These are phyloP conservation scores for Monodelphis domestica DNA, from an alignment of 2,797 vertebrate species.

Conservation along the genomic window DNA sequence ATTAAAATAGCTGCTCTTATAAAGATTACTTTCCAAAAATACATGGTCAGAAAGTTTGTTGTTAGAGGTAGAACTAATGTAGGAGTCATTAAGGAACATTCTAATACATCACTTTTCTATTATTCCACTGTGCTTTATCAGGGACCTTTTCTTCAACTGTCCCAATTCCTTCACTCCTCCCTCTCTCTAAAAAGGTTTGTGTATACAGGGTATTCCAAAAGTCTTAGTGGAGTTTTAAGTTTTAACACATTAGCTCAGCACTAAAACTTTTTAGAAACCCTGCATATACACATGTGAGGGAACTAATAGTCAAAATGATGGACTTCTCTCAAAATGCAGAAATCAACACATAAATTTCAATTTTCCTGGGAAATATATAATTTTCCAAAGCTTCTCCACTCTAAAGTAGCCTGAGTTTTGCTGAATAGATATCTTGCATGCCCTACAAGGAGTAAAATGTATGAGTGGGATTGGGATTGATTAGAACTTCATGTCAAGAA, in stretches of 20 bases:
- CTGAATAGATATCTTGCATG: too few species aligned
- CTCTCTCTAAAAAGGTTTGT: not conserved
- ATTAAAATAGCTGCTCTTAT: not conserved
- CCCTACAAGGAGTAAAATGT: too few species aligned
- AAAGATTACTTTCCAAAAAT: slow-evolving; percentile 2
- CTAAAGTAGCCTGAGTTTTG: too few species aligned
- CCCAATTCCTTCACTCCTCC: not conserved
- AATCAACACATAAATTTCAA: too few species aligned
- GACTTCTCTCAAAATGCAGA: too few species aligned
- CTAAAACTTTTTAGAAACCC: not conserved
- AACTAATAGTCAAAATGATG: too few species aligned
- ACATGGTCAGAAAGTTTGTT: not conserved
- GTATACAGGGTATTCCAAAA: not conserved
- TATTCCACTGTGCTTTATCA: not conserved
- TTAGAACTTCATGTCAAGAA: too few species aligned
- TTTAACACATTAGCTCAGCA: not conserved
- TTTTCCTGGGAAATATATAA: too few species aligned
- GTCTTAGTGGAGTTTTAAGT: not conserved
- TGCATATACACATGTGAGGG: not conserved
- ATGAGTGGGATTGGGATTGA: too few species aligned
- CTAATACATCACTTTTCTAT: not conserved
- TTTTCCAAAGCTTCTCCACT: too few species aligned
- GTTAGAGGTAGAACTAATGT: not conserved
- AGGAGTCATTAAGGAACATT: not conserved
- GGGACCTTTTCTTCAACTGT: not conserved